Conservation (phyloP, 2,888 invertebrate species). For the Hoplodrina blanda region DNA sequence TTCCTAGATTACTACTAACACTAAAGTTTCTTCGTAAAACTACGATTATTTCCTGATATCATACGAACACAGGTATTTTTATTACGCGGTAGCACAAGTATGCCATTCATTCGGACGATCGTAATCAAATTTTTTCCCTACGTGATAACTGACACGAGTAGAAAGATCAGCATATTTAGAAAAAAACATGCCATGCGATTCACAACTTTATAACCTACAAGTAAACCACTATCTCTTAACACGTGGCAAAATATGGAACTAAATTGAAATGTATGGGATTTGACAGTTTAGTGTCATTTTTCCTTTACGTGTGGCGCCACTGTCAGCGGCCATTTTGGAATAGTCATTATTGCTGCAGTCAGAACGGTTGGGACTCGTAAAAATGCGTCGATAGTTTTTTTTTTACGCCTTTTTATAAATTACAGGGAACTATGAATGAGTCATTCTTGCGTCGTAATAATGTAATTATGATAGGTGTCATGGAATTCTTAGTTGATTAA, state of each 20-base stretch:
- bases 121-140: slow-evolving; percentile 50
- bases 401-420: slow-evolving; percentile 34
- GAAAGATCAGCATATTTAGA: slow-evolving; percentile 49
- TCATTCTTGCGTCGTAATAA: slow-evolving; percentile 21
- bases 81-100: slow-evolving; percentile 43
- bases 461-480: slow-evolving; percentile 19
- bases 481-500: slow-evolving; percentile 31
- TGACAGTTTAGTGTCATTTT: slow-evolving; percentile 7
- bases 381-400: slow-evolving; percentile 35
- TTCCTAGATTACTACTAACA: slow-evolving; percentile 20
- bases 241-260: slow-evolving; percentile 14
- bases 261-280: slow-evolving; percentile 15
- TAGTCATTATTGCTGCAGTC: neutral
- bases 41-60: slow-evolving; percentile 41
- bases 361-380: slow-evolving; percentile 19
- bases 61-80: slow-evolving; percentile 44
- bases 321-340: slow-evolving; percentile 3
- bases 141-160: slow-evolving; percentile 49
- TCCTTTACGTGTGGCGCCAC: slow-evolving; percentile 6
- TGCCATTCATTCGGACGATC: slow-evolving; percentile 44
- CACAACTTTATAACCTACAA: slow-evolving; percentile 17
- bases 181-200: slow-evolving; percentile 15
- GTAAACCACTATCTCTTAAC: neutral
- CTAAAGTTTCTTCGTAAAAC: slow-evolving; percentile 35
- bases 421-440: slow-evolving; percentile 38